These are phyloP conservation scores for Dendrolimus punctatus DNA, from an alignment of 1,140 invertebrate genomes.

Conservation along the genomic window DNA sequence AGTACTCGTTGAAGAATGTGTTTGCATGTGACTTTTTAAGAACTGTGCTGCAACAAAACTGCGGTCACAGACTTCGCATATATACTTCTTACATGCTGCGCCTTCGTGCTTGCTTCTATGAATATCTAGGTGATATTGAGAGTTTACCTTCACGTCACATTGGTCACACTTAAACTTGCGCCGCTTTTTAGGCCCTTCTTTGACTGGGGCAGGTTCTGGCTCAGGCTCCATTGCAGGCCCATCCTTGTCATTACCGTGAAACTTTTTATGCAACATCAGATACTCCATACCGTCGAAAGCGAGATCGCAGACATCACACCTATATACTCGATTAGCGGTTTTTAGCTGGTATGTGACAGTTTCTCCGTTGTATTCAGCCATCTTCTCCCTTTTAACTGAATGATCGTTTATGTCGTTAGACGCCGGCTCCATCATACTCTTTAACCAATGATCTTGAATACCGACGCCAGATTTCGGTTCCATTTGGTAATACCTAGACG, in stretches of 20 bases:
- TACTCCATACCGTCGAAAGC: constrained; percentile 61
- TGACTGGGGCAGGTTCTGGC: constrained; percentile 19
- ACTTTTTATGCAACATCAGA: constrained; percentile 59
- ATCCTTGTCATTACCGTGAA: constrained; percentile 59
- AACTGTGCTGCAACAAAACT: constrained; percentile 60
- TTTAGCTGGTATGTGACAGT: constrained; percentile 44
- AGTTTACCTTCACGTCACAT: constrained; percentile 64
- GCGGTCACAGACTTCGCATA: constrained; percentile 58
- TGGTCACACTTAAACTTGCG: constrained; percentile 61
- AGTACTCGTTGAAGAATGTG: constrained; percentile 50
- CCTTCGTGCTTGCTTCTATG: constrained; percentile 63
- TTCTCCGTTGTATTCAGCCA: constrained; percentile 57
- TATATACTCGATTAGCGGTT: constrained; percentile 38
- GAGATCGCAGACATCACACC: constrained; percentile 57
- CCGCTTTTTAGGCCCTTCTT: constrained; percentile 52
- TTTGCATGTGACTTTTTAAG: constrained; percentile 63
- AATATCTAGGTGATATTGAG: constrained; percentile 61
- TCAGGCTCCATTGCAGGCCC: constrained; percentile 39
- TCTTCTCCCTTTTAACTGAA: constrained; percentile 60
- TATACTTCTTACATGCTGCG: constrained; percentile 50
- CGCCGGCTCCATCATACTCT: constrained; percentile 65
- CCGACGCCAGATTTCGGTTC: constrained; percentile 53
- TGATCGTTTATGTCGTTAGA: constrained; percentile 53
- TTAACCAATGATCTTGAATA: constrained; percentile 64
- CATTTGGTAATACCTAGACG: constrained; percentile 49